phyloP scores from a whole-genome alignment of 2,113 vertebrate genomes.

The Myrmecobius fasciatus region DNA sequence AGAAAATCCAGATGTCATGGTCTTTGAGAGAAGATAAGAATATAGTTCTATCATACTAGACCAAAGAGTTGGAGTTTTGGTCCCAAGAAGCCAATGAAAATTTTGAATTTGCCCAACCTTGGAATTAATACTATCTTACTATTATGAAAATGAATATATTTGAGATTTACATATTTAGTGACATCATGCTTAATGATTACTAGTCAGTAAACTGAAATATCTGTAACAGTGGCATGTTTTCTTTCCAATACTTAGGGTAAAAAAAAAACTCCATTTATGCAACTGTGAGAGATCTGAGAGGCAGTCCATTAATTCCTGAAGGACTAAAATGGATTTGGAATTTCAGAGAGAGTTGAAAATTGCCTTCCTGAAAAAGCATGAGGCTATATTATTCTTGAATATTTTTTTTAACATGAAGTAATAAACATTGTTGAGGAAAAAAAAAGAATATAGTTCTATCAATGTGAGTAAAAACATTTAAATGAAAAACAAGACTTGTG shows the following conservation, averaged over 20 bases:
- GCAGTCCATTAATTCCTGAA: slow-evolving; percentile 42
- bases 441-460: too few species aligned
- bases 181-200: not conserved
- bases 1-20: not conserved
- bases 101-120: not conserved
- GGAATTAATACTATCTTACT: not conserved
- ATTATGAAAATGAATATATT: not conserved
- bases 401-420: slow-evolving; percentile 25
- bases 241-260: not conserved
- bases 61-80: slow-evolving; percentile 23
- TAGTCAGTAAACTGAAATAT: not conserved
- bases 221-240: not conserved
- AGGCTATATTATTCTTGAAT: slow-evolving; percentile 28
- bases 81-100: not conserved
- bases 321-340: slow-evolving; percentile 41
- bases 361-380: slow-evolving; percentile 3
- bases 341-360: slow-evolving; percentile 34
- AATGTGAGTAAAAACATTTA: not conserved
- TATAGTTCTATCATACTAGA: not conserved
- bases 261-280: slow-evolving; percentile 7
- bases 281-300: slow-evolving; percentile 36
- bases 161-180: not conserved
- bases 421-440: slow-evolving; percentile 2
- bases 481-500: not conserved
- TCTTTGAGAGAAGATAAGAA: not conserved